Evolutionary conservation across 1,140 invertebrate genomes (phyloP).

Genomic region (Lamellibrachia luymesi): DNA sequence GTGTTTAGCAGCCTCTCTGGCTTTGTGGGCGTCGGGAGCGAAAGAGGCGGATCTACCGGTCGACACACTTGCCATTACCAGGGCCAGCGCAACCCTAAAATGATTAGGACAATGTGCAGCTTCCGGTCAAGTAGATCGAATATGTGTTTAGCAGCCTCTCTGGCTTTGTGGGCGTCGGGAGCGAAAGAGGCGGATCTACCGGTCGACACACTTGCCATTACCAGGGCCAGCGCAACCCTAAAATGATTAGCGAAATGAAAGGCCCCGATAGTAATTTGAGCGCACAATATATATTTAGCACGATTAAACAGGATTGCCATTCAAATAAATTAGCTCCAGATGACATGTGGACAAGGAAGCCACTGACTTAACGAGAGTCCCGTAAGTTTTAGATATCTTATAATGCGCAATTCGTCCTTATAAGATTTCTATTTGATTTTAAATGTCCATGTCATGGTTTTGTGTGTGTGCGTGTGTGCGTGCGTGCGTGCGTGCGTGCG

Average conservation of each 20-base stretch:
- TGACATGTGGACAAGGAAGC: no score
- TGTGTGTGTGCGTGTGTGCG: not conserved
- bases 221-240: not conserved
- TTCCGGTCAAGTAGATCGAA: constrained; percentile 19
- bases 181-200: constrained; percentile 3
- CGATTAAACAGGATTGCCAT: no score
- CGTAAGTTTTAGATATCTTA: no score
- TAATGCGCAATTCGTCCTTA: no score
- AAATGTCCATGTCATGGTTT: no score
- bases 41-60: not conserved
- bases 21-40: constrained; percentile 1
- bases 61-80: not conserved
- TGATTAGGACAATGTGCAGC: not conserved
- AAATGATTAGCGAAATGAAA: not conserved
- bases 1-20: not conserved
- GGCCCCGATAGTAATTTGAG: no score
- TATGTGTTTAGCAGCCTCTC: not conserved
- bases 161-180: not conserved
- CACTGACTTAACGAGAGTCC: no score
- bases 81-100: not conserved
- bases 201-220: not conserved
- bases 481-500: not conserved
- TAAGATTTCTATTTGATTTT: no score
- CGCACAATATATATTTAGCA: no score
- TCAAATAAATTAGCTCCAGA: no score